These are phyloP conservation scores for Ichneumon xanthorius DNA, from an alignment of 2,888 invertebrate species.

Conservation along the genomic window DNA sequence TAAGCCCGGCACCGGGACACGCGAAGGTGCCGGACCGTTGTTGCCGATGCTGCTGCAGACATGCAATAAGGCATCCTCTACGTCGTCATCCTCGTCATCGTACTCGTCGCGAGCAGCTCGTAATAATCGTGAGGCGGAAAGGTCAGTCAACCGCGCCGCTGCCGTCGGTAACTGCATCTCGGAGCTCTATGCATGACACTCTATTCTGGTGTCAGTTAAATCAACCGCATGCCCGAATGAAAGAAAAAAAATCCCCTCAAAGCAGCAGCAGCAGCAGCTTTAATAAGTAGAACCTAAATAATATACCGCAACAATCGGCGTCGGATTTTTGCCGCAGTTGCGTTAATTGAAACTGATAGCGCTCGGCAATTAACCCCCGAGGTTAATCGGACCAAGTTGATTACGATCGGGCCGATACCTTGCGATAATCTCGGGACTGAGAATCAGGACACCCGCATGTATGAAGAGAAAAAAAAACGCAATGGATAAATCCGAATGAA, in stretches of 20 bases:
- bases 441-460: neutral
- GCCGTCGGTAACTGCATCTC: neutral
- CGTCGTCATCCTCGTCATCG: slow-evolving; percentile 39
- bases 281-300: slow-evolving; percentile 36
- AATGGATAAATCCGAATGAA: slow-evolving; percentile 11
- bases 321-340: slow-evolving; percentile 11
- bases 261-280: neutral
- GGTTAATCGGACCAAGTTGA: slow-evolving; percentile 56
- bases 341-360: slow-evolving; percentile 58
- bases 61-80: slow-evolving; percentile 16
- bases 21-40: slow-evolving; percentile 33
- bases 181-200: neutral
- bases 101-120: slow-evolving; percentile 32
- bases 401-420: slow-evolving; percentile 46
- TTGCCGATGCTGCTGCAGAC: slow-evolving; percentile 27
- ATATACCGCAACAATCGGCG: slow-evolving; percentile 27
- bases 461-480: neutral
- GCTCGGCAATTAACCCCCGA: slow-evolving; percentile 51
- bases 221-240: slow-evolving; percentile 28
- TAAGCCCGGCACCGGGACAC: neutral
- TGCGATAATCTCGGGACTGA: neutral
- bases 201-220: slow-evolving; percentile 30
- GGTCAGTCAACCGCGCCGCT: slow-evolving; percentile 52
- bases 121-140: slow-evolving; percentile 42
- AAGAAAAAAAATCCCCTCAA: neutral